These are phyloP conservation scores for Myopa testacea DNA, from an alignment of 2,888 invertebrate species.

Conservation along the genomic window DNA sequence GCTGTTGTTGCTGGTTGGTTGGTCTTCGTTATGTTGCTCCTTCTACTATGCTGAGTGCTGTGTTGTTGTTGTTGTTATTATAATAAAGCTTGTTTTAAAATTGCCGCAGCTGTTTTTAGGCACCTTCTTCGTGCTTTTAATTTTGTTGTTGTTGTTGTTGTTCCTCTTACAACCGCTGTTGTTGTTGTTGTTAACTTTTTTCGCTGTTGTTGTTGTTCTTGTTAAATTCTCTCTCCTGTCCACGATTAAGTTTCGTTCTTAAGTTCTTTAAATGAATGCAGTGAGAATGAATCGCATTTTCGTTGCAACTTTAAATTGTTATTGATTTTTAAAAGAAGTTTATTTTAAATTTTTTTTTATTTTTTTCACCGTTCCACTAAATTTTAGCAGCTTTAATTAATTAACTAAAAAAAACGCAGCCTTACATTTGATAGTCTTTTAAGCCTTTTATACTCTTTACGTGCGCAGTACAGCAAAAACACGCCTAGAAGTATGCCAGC, in stretches of 20 bases:
- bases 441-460: neutral
- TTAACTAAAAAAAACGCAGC: neutral
- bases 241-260: too few species aligned
- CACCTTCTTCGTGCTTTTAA: neutral
- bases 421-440: too few species aligned
- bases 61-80: neutral
- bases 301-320: too few species aligned
- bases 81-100: conserved; percentile 46
- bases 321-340: too few species aligned
- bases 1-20: conserved; percentile 13
- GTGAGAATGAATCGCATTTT: too few species aligned
- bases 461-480: neutral
- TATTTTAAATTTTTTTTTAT: too few species aligned
- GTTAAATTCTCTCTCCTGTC: too few species aligned
- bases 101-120: neutral
- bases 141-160: neutral
- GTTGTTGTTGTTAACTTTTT: neutral
- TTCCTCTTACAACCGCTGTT: neutral
- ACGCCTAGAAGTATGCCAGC: neutral
- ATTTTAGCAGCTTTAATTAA: conserved; percentile 1
- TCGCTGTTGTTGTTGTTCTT: neutral
- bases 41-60: too few species aligned
- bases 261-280: too few species aligned
- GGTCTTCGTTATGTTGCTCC: neutral
- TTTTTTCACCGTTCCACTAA: too few species aligned